Percentiles rank a stretch among this genome's conserved stretches.
phyloP scores from a whole-genome alignment of 2,113 vertebrate genomes.

The Pampusana beccarii region DNA sequence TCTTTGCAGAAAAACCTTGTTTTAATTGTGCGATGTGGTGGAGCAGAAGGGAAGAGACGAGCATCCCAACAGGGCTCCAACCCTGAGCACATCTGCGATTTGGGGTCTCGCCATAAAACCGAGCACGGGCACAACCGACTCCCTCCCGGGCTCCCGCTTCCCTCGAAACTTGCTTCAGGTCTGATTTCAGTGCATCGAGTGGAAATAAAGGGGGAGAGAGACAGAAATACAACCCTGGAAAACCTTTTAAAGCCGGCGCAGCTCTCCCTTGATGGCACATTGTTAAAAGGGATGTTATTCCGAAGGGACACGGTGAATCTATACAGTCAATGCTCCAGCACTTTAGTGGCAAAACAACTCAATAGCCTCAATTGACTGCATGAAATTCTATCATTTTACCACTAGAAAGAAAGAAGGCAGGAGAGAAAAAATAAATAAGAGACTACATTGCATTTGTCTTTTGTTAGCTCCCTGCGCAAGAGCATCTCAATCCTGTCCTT shows the following conservation, averaged over 20 bases:
- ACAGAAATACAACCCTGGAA: conserved; percentile 2
- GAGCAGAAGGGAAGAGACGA: not conserved
- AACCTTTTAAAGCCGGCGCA: conserved; percentile 23
- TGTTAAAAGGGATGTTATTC: conserved; percentile 50
- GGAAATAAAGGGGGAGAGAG: not conserved
- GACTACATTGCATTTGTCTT: conserved; percentile 39
- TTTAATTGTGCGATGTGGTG: not conserved
- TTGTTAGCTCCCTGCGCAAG: not conserved
- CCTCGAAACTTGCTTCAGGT: not conserved
- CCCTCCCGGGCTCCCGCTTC: not conserved
- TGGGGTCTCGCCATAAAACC: not conserved
- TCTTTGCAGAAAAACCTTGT: not conserved
- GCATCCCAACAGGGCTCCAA: not conserved
- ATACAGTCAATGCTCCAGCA: conserved; percentile 21
- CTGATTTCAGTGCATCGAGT: not conserved
- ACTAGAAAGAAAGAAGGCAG: not conserved
- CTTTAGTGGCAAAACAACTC: conserved; percentile 64
- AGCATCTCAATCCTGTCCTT: not conserved
- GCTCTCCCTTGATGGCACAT: not conserved
- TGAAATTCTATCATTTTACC: conserved; percentile 41
- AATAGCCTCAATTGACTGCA: conserved; percentile 56
- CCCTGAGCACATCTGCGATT: not conserved
- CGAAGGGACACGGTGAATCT: conserved; percentile 5
- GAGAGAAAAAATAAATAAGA: conserved; percentile 1
- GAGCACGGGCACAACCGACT: not conserved